Evolutionary conservation across 2,797 vertebrate species (phyloP).

Genomic region (Oreochromis mossambicus): DNA sequence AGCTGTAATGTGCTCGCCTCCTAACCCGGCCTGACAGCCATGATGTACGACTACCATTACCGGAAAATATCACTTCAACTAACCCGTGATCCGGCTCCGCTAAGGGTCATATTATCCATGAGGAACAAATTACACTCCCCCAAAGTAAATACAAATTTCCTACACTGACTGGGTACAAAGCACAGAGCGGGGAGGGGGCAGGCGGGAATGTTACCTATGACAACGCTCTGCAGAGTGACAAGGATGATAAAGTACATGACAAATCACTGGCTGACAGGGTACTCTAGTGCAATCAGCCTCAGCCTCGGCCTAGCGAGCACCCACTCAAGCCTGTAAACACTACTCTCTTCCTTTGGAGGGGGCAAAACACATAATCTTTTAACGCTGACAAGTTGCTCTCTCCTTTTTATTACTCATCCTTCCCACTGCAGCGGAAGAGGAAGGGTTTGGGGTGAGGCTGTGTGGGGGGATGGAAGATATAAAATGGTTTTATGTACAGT

Average conservation of each 20-base stretch:
- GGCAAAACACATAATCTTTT: slow-evolving; percentile 82
- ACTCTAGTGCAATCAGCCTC: slow-evolving; percentile 81
- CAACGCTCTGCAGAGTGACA: slow-evolving; percentile 82
- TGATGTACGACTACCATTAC: slow-evolving; percentile 99
- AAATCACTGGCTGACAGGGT: slow-evolving; percentile 84
- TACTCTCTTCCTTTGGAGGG: slow-evolving; percentile 76
- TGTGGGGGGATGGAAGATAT: slow-evolving; percentile 29
- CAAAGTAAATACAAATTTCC: slow-evolving; percentile 99
- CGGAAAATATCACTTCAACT: slow-evolving; percentile 99
- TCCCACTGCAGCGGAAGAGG: slow-evolving; percentile 57
- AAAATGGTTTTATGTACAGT: slow-evolving; percentile 69
- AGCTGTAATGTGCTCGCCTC: slow-evolving; percentile 99
- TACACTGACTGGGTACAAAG: slow-evolving; percentile 88
- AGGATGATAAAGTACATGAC: slow-evolving; percentile 89
- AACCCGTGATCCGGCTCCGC: slow-evolving; percentile 99
- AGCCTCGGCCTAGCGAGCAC: slow-evolving; percentile 74
- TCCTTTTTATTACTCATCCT: slow-evolving; percentile 77
- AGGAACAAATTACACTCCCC: slow-evolving; percentile 99
- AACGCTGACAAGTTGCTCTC: slow-evolving; percentile 72
- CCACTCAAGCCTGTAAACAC: slow-evolving; percentile 83
- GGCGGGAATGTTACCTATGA: slow-evolving; percentile 77
- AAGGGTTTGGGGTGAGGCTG: slow-evolving; percentile 4
- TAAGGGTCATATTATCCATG: slow-evolving; percentile 99
- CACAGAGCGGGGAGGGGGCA: slow-evolving; percentile 62
- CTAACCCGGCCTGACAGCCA: slow-evolving; percentile 99